These are phyloP conservation scores for Zophobas atratus DNA, from an alignment of 1,140 invertebrate genomes.

Conservation along the genomic window DNA sequence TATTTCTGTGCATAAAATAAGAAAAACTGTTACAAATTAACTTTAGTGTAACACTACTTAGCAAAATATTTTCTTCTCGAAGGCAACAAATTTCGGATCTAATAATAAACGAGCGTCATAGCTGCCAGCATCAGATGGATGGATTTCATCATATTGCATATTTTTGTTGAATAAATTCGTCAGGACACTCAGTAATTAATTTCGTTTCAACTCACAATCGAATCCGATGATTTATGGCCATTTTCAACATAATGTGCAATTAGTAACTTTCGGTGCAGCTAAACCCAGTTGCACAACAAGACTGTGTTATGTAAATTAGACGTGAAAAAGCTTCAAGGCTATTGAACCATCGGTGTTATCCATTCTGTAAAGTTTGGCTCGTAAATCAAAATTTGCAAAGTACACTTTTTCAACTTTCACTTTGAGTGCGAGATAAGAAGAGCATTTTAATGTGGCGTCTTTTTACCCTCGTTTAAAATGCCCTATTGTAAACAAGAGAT, in stretches of 20 bases:
- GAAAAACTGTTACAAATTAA: too few relatives aligned
- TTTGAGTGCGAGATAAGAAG: constrained; percentile 55
- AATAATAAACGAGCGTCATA: too few relatives aligned
- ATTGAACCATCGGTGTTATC: constrained; percentile 37
- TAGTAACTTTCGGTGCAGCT: not conserved
- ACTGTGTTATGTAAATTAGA: constrained; percentile 42
- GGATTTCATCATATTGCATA: too few relatives aligned
- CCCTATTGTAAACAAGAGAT: constrained; percentile 56
- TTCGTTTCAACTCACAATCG: too few relatives aligned
- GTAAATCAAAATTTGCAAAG: constrained; percentile 63
- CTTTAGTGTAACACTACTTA: too few relatives aligned
- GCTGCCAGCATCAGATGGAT: too few relatives aligned
- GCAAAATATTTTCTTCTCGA: not conserved
- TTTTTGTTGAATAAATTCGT: too few relatives aligned
- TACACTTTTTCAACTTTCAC: constrained; percentile 63
- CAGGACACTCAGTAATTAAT: too few relatives aligned
- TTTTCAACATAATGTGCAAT: constrained; percentile 8
- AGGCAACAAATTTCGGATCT: not conserved
- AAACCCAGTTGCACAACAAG: constrained; percentile 6
- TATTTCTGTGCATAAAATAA: too few relatives aligned
- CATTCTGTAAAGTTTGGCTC: constrained; percentile 51
- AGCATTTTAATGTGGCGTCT: constrained; percentile 56
- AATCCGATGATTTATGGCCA: constrained; percentile 4
- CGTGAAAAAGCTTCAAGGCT: constrained; percentile 34
- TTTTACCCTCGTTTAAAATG: constrained; percentile 57